Percentiles rank a stretch among this genome's conserved stretches.
Conservation (phyloP, 2,888 invertebrate genomes). For the Marasmarcha lunaedactyla region DNA sequence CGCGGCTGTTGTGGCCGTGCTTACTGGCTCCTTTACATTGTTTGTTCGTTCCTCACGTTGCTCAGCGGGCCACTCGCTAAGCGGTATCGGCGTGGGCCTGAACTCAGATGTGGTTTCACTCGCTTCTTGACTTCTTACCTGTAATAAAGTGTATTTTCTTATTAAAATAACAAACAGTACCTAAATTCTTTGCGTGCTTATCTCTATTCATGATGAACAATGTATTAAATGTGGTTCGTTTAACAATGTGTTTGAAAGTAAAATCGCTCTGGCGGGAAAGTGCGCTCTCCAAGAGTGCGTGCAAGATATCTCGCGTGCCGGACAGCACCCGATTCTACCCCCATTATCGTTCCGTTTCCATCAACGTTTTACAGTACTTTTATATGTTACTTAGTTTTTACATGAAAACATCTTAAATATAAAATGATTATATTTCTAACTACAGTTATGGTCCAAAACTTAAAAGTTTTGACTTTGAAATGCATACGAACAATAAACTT, state of each 20-base stretch:
- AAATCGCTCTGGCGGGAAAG: slow-evolving; percentile 57
- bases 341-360: slow-evolving; percentile 41
- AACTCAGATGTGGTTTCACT: slow-evolving; percentile 36
- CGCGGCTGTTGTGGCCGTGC: slow-evolving; percentile 27
- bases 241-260: slow-evolving; percentile 65
- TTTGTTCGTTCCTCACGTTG: slow-evolving; percentile 24
- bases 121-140: slow-evolving; percentile 36
- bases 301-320: slow-evolving; percentile 39
- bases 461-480: too few species aligned
- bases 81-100: slow-evolving; percentile 54
- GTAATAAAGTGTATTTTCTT: slow-evolving; percentile 22
- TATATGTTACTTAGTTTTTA: slow-evolving; percentile 25
- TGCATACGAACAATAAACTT: too few species aligned
- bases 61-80: slow-evolving; percentile 39
- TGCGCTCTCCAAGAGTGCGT: slow-evolving; percentile 29
- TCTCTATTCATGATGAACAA: slow-evolving; percentile 19
- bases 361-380: slow-evolving; percentile 37
- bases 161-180: slow-evolving; percentile 14
- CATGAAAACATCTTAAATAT: slow-evolving; percentile 17
- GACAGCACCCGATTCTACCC: slow-evolving; percentile 31
- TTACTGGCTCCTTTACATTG: slow-evolving; percentile 33
- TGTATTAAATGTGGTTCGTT: slow-evolving; percentile 33
- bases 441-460: too few species aligned
- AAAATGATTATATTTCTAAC: too few species aligned
- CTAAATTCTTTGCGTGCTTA: slow-evolving; percentile 9